phyloP scores from a whole-genome alignment of 2,113 vertebrate species.

The Sula dactylatra region DNA sequence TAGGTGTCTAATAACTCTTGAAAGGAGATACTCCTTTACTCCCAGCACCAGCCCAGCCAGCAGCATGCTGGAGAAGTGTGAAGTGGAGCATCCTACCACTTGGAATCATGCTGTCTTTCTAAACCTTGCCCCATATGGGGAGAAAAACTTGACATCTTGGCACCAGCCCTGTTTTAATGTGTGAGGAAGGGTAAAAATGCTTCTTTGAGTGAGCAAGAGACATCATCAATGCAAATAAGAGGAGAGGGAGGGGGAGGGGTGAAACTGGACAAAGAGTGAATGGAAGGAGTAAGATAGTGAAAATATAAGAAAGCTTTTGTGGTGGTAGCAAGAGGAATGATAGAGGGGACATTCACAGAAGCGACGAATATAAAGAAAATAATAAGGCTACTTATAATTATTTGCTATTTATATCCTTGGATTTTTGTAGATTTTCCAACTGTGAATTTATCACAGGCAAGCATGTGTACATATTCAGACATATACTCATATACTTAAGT shows the following conservation, averaged over 20 bases:
- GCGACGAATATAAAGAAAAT: not conserved
- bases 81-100: not conserved
- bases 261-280: not conserved
- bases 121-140: not conserved
- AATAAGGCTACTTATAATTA: not conserved
- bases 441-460: not conserved
- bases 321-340: not conserved
- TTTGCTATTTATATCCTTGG: not conserved
- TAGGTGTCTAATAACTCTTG: not conserved
- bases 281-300: not conserved
- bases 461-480: not conserved
- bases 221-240: not conserved
- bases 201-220: not conserved
- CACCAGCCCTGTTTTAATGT: not conserved
- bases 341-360: not conserved
- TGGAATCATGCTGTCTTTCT: not conserved
- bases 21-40: not conserved
- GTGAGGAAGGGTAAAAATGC: not conserved
- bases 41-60: not conserved
- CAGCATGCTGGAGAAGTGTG: not conserved
- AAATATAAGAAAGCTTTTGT: not conserved
- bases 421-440: not conserved
- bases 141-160: not conserved
- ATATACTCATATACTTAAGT: not conserved
- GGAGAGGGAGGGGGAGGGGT: not conserved